A percentile compares a stretch with the other conserved stretches of the same genome.
phyloP scores from a whole-genome alignment of 2,888 invertebrate species.

The Drosophila conformis region DNA sequence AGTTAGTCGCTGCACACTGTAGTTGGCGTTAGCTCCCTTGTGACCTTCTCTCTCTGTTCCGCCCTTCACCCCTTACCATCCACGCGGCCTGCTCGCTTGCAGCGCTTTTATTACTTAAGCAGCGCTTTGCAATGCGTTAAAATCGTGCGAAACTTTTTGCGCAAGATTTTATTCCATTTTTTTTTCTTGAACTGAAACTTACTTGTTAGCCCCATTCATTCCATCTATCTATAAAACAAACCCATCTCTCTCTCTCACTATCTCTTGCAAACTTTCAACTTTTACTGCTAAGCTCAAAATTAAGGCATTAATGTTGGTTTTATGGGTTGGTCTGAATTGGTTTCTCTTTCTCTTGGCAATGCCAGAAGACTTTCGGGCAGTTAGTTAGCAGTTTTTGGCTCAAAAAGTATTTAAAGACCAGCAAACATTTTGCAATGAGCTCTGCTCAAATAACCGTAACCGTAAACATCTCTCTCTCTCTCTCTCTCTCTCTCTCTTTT shows the following conservation, averaged over 20 bases:
- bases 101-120: conserved; percentile 61
- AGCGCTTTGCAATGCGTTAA: conserved; percentile 70
- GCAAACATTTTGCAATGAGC: conserved; percentile 52
- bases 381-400: conserved; percentile 17
- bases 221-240: conserved; percentile 5
- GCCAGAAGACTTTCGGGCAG: conserved; percentile 18
- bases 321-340: conserved; percentile 63
- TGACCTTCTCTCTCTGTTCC: conserved; percentile 19
- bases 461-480: conserved; percentile 47
- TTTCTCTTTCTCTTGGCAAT: conserved; percentile 53
- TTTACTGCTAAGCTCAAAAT: conserved; percentile 68
- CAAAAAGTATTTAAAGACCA: conserved; percentile 53
- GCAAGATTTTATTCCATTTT: conserved; percentile 49
- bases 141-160: conserved; percentile 64
- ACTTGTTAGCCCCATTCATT: conserved; percentile 27
- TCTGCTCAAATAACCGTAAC: conserved; percentile 50
- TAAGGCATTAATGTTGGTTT: conserved; percentile 79
- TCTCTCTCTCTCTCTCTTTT: conserved; percentile 3
- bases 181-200: conserved; percentile 33
- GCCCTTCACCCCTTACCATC: background rate
- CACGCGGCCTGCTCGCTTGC: background rate
- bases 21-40: conserved; percentile 48
- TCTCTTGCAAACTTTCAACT: conserved; percentile 48
- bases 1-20: conserved; percentile 41
- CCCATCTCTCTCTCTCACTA: background rate